phyloP scores from a whole-genome alignment of 2,888 invertebrate species.

The Tanytarsus gracilentus region DNA sequence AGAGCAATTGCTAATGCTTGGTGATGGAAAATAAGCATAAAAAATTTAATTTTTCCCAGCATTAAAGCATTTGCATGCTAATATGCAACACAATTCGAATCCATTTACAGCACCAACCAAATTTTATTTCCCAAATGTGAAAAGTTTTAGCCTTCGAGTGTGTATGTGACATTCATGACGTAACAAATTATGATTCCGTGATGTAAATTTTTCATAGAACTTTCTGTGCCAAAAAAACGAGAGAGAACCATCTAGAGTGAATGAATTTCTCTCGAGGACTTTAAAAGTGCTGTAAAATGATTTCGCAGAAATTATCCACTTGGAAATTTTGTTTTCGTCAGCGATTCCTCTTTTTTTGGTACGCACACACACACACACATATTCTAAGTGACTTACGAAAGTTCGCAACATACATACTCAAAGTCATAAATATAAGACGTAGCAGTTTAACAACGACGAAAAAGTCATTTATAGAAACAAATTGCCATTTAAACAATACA shows the following conservation, averaged over 20 bases:
- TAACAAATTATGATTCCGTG: conserved; percentile 12
- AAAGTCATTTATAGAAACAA: conserved; percentile 23
- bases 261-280: too few species aligned
- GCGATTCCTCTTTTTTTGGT: neutral
- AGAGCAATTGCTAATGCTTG: neutral
- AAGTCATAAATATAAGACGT: conserved; percentile 4
- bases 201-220: conserved; percentile 1
- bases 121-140: neutral
- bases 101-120: neutral
- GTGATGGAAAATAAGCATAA: neutral
- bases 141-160: neutral
- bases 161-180: conserved; percentile 3
- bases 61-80: neutral
- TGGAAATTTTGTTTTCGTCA: neutral
- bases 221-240: neutral
- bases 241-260: too few species aligned
- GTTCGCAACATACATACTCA: neutral
- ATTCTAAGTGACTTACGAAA: neutral
- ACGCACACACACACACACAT: neutral
- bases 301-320: conserved; percentile 4
- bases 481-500: conserved; percentile 29
- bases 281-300: neutral
- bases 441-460: conserved; percentile 2
- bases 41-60: neutral
- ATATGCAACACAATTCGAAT: neutral